Evolutionary conservation across 1,140 invertebrate species (phyloP).

Genomic region (Dermatophagoides farinae): DNA sequence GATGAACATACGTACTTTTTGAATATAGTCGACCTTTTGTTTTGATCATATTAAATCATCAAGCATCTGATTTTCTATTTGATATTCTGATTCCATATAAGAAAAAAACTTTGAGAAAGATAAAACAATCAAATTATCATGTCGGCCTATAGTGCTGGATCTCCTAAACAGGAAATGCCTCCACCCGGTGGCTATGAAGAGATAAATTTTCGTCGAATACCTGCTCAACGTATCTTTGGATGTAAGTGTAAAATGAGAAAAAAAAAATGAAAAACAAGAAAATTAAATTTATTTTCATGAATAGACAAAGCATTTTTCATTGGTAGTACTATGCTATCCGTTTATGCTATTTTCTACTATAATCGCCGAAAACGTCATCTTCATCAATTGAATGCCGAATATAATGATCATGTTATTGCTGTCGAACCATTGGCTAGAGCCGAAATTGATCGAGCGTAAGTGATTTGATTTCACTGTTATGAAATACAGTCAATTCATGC

Average conservation of each 20-base stretch:
- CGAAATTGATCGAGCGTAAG: slow-evolving; percentile 53
- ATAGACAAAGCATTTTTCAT: neutral
- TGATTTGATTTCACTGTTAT: slow-evolving; percentile 9
- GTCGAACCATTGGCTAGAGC: slow-evolving; percentile 51
- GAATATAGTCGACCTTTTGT: too few relatives aligned
- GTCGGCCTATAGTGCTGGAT: neutral
- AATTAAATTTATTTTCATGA: neutral
- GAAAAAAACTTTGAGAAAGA: neutral
- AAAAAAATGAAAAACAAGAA: neutral
- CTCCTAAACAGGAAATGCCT: slow-evolving; percentile 50
- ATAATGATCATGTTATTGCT: slow-evolving; percentile 46
- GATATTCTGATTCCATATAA: neutral
- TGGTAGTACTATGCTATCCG: neutral
- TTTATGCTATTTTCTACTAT: slow-evolving; percentile 9
- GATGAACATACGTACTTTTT: neutral
- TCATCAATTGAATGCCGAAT: slow-evolving; percentile 39
- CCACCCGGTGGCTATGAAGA: slow-evolving; percentile 56
- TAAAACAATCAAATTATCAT: neutral
- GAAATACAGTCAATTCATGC: neutral
- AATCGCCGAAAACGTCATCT: neutral
- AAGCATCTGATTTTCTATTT: neutral
- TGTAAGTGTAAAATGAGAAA: slow-evolving; percentile 15
- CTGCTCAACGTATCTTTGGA: slow-evolving; percentile 39
- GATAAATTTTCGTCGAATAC: slow-evolving; percentile 45
- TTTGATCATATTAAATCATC: too few relatives aligned